Evolutionary conservation across 1,140 invertebrate genomes (phyloP), one percentile per base, ranked within the genome.

Genomic region (Eulimnadia texana): DNA sequence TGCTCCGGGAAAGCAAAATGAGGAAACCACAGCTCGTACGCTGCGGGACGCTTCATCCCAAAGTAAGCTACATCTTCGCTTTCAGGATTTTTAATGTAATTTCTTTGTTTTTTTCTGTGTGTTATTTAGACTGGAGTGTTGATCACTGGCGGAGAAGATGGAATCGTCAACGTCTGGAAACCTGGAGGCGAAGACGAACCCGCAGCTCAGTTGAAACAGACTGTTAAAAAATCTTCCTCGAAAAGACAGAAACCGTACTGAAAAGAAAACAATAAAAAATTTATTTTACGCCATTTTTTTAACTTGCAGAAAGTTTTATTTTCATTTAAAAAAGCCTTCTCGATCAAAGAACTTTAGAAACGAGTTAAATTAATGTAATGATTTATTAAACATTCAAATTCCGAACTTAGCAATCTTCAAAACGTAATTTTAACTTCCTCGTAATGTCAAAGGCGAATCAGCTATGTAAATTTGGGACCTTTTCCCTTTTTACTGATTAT

Each of bases 1-100:
- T 78, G 67, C 80, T 83, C 64, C 58, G 66, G 6, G 74, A 72
- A 16, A 86, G 86, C 69, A 80, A 79, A 61, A 84, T 86, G 71
- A 73, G 78, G 86, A 3, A 74, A 83, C 11, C 78, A 80, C 52
- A 82, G 81, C 68, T 78, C 79, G 68, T 77, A 79, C 58, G 76
- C 84, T 69, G 64, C 33, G 33, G 6, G 6, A 42, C 33, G 6
- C 16, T 9, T 42, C 33, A 42, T 42, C 16, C 33, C 33, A 6
- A 42, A 16, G 33, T 42, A 16, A 16, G 33, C 16, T 42, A 42
- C 16, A 6, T 42, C 16, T 42, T 42, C 16, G 6, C 16, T 42
- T 42, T 42, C 33, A n/a, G n/a, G n/a, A n/a, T n/a, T 16, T 16
- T 9, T 42, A 6, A 9, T 16, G 33, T 42, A 42, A 9, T 42